These are phyloP conservation scores for Drosophila planitibia DNA, from an alignment of 2,888 invertebrate species.

Conservation along the genomic window DNA sequence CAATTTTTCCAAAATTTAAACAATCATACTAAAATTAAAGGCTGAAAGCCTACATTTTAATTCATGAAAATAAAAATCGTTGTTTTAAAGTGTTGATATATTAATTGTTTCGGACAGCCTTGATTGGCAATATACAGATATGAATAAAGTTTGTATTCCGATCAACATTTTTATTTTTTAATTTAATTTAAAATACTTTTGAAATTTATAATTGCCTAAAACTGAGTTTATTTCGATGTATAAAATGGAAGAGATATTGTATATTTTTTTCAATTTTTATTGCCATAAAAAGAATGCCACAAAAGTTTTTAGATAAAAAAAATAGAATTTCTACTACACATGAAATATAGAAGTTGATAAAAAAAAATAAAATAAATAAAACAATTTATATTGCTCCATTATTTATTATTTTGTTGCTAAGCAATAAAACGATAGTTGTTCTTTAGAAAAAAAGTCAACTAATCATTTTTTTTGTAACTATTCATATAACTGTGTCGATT, in stretches of 20 bases:
- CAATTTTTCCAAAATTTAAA: not conserved
- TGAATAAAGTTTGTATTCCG: not conserved
- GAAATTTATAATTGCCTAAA: not conserved
- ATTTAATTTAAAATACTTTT: not conserved
- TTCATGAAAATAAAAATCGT: not conserved
- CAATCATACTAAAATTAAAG: not conserved
- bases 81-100: too few relatives aligned
- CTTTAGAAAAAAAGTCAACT: not conserved
- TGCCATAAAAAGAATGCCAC: not conserved
- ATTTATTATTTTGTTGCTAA: constrained; percentile 4
- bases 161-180: not conserved
- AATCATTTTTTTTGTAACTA: not conserved
- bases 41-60: not conserved
- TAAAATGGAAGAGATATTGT: not conserved
- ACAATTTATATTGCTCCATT: not conserved
- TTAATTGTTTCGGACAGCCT: not conserved
- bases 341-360: not conserved
- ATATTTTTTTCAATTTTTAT: not conserved
- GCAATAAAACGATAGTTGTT: not conserved
- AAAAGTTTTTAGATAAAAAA: not conserved
- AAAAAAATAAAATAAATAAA: not conserved
- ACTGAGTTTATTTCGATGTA: constrained; percentile 1
- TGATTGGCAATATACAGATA: not conserved
- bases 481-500: not conserved
- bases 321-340: not conserved